A percentile compares a stretch with the other conserved stretches of the same genome.
Conservation (phyloP, 2,113 vertebrate genomes). For the Willisornis vidua region DNA sequence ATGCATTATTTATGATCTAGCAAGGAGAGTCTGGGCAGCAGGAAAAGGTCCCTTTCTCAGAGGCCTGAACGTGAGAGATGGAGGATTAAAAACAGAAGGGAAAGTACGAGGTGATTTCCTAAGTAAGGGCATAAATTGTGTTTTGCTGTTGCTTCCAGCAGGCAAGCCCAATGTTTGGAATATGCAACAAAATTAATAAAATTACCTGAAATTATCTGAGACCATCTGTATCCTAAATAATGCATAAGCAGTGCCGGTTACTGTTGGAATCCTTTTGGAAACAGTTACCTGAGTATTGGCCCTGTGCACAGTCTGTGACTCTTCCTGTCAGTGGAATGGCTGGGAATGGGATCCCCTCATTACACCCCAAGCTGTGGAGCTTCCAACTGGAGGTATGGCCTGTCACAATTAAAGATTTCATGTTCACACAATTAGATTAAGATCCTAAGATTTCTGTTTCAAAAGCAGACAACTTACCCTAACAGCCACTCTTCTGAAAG, state of each 20-base stretch:
- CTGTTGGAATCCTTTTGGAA: not conserved
- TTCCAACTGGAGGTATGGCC: not conserved
- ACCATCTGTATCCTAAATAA: slow-evolving; percentile 21
- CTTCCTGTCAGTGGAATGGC: not conserved
- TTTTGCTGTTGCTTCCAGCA: not conserved
- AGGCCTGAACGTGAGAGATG: not conserved
- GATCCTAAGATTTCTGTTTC: not conserved
- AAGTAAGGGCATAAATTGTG: not conserved
- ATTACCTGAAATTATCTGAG: not conserved
- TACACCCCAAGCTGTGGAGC: not conserved
- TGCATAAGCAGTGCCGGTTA: not conserved
- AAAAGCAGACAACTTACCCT: not conserved
- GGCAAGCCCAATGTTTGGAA: not conserved
- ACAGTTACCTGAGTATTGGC: not conserved
- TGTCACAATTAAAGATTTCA: not conserved
- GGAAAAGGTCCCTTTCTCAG: not conserved
- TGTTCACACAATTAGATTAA: not conserved
- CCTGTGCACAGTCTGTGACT: not conserved
- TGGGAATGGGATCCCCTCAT: not conserved
- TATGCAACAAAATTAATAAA: not conserved
- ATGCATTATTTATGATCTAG: slow-evolving; percentile 7
- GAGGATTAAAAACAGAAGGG: not conserved
- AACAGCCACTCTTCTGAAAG: not conserved
- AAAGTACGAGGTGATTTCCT: not conserved
- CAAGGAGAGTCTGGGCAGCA: not conserved